These are phyloP conservation scores for Acrobasis suavella DNA, from an alignment of 2,888 invertebrate species.

Conservation along the genomic window DNA sequence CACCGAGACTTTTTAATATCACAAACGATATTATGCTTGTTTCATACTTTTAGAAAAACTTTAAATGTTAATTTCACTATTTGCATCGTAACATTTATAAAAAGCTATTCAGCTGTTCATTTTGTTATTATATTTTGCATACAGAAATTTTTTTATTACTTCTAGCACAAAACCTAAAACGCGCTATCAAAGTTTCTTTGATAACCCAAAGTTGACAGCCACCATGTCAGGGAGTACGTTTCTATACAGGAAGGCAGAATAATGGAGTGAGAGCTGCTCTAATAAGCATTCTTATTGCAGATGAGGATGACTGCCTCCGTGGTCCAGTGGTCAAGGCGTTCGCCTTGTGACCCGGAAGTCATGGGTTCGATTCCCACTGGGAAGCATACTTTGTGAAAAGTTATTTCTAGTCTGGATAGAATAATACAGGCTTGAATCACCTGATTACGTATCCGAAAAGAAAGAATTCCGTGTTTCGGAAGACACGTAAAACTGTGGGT, in stretches of 20 bases:
- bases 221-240: not conserved
- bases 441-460: too few species aligned
- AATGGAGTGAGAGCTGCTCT: not conserved
- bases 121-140: not conserved
- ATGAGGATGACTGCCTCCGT: too few species aligned
- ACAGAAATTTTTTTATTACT: not conserved
- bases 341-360: too few species aligned
- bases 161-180: not conserved
- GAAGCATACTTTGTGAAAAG: too few species aligned
- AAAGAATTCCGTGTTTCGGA: too few species aligned
- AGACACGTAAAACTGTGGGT: too few species aligned
- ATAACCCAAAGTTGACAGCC: not conserved
- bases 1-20: not conserved
- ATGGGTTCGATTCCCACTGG: too few species aligned
- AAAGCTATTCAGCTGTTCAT: not conserved
- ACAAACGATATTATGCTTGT: not conserved
- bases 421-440: too few species aligned
- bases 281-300: not conserved
- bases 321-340: too few species aligned
- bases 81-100: not conserved
- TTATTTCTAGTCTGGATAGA: too few species aligned
- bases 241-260: constrained; percentile 1
- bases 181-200: not conserved
- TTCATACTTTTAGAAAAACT: not conserved
- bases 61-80: not conserved